phyloP scores from a whole-genome alignment of 2,797 vertebrate species.

The Nothura maculosa region DNA sequence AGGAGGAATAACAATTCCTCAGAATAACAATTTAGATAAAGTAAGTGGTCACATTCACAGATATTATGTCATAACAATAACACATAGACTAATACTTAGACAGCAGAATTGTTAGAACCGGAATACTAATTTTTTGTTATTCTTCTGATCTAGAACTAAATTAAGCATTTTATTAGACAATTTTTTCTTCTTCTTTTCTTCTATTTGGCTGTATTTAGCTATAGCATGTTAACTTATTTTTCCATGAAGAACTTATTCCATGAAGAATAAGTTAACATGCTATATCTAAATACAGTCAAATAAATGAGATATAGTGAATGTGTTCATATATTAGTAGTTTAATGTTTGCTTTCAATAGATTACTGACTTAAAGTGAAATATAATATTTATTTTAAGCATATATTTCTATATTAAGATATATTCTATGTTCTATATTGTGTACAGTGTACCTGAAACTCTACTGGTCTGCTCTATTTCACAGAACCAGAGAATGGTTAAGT shows the following conservation, averaged over 20 bases:
- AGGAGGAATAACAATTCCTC: background rate
- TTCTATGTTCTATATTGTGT: too few species aligned
- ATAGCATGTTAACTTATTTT: too few species aligned
- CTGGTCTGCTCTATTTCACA: background rate
- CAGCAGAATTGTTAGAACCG: background rate
- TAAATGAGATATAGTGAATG: background rate
- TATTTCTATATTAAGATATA: background rate
- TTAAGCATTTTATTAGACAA: background rate
- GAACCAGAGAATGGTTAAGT: too few species aligned
- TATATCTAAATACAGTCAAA: background rate
- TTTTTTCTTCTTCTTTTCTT: background rate
- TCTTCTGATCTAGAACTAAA: background rate
- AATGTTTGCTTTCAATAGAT: background rate
- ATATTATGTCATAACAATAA: background rate
- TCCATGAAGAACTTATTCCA: too few species aligned
- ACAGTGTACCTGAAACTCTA: background rate
- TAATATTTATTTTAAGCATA: constrained; percentile 13
- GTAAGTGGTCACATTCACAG: background rate
- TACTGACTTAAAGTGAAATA: background rate
- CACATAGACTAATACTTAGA: background rate
- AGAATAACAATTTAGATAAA: background rate
- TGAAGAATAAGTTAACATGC: background rate
- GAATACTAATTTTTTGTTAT: background rate
- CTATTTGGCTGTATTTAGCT: too few species aligned
- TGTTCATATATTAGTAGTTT: background rate